phyloP scores from a whole-genome alignment of 1,140 invertebrate genomes.

The Papilio glaucus region DNA sequence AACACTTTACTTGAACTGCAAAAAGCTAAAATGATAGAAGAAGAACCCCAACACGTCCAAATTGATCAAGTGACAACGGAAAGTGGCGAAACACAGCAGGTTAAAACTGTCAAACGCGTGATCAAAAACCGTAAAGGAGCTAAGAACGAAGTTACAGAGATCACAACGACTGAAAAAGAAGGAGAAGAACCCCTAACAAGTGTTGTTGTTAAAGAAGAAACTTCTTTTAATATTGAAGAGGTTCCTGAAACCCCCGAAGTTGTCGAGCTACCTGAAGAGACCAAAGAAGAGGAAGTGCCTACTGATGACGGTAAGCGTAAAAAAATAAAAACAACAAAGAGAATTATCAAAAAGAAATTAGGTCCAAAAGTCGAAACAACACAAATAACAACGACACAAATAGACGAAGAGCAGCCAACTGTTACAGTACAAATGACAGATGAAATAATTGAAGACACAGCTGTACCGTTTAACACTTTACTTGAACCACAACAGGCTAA shows the following conservation, averaged over 20 bases:
- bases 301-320: conserved; percentile 51
- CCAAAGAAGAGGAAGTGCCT: conserved; percentile 48
- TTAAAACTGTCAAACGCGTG: conserved; percentile 36
- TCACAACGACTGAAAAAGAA: conserved; percentile 38
- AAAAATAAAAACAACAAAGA: conserved; percentile 59
- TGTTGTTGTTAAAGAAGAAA: conserved; percentile 48
- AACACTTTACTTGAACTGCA: conserved; percentile 27
- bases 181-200: conserved; percentile 48
- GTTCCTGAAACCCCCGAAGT: conserved; percentile 39
- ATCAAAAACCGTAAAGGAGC: conserved; percentile 33
- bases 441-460: conserved; percentile 50
- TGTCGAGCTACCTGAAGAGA: conserved; percentile 54
- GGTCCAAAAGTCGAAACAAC: conserved; percentile 61
- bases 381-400: conserved; percentile 57
- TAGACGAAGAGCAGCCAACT: conserved; percentile 54
- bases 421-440: conserved; percentile 56
- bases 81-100: conserved; percentile 24
- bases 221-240: conserved; percentile 22
- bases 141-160: conserved; percentile 32
- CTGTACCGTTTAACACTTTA: conserved; percentile 31
- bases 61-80: conserved; percentile 39
- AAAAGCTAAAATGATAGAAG: conserved; percentile 37
- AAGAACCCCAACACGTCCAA: conserved; percentile 40
- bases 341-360: conserved; percentile 63
- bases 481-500: conserved; percentile 54